Evolutionary conservation across 2,888 invertebrate genomes (phyloP).

Genomic region (Crocallis elinguaria): DNA sequence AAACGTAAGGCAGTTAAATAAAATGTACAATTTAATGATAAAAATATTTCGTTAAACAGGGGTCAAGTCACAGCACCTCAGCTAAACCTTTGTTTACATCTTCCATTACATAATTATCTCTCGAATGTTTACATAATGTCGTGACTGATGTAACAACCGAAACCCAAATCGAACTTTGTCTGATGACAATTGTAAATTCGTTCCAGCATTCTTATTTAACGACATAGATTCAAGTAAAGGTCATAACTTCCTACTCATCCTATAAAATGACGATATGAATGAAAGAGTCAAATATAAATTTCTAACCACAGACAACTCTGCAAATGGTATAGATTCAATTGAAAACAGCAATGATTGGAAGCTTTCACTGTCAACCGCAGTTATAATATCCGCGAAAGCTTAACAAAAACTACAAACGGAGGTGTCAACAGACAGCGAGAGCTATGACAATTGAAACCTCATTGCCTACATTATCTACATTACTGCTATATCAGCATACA

Average conservation of each 20-base stretch:
- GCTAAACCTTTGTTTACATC: conserved; percentile 36
- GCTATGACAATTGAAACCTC: conserved; percentile 29
- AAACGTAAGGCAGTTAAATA: too few species aligned
- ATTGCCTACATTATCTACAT: background rate
- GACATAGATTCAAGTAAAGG: conserved; percentile 36
- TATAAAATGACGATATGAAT: conserved; percentile 7
- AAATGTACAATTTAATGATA: too few species aligned
- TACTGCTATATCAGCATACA: conserved; percentile 14
- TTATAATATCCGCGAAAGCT: conserved; percentile 50
- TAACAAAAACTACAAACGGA: conserved; percentile 49
- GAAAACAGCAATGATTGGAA: conserved; percentile 40
- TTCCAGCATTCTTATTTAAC: conserved; percentile 45
- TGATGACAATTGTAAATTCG: conserved; percentile 60
- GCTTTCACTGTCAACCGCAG: conserved; percentile 60
- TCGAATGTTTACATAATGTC: conserved; percentile 35
- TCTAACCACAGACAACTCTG: conserved; percentile 14
- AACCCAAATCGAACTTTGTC: conserved; percentile 41
- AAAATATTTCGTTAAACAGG: background rate
- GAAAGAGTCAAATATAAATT: conserved; percentile 6
- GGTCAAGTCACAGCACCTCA: conserved; percentile 15
- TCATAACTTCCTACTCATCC: conserved; percentile 31
- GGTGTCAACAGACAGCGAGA: conserved; percentile 42
- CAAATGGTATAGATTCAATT: conserved; percentile 37
- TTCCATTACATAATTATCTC: conserved; percentile 43
- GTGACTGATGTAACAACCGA: conserved; percentile 50